Percentiles rank a stretch among this genome's conserved stretches.
These are phyloP conservation scores for Sipha flava DNA, from an alignment of 1,140 invertebrate species.

Conservation along the genomic window DNA sequence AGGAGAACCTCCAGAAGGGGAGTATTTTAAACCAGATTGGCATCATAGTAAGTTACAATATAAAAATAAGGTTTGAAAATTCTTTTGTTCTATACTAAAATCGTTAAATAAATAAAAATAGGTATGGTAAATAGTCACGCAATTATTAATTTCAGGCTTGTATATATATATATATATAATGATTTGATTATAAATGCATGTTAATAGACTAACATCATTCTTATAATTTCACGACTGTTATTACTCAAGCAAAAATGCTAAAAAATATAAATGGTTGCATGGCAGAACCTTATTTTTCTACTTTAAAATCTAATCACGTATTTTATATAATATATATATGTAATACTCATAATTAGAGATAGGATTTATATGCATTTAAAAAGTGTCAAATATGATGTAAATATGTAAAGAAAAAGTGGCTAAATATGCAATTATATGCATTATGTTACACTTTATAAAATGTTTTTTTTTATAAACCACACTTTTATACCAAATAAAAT, in stretches of 20 bases:
- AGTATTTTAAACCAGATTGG: constrained; percentile 11
- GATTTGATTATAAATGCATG: neutral
- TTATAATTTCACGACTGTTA: neutral
- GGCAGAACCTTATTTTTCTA: neutral
- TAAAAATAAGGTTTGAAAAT: neutral
- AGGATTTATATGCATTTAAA: too few species aligned
- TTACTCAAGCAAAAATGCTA: neutral
- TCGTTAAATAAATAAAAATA: neutral
- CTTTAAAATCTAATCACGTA: too few species aligned
- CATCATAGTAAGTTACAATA: neutral
- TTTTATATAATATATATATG: too few species aligned
- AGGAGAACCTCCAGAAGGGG: neutral
- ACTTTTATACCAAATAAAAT: too few species aligned
- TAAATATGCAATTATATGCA: too few species aligned
- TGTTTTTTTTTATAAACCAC: too few species aligned
- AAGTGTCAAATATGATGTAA: too few species aligned
- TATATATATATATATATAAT: neutral
- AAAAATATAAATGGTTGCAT: too few species aligned
- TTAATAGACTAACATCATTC: neutral
- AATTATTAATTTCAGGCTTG: neutral
- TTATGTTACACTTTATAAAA: too few species aligned
- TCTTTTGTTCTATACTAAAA: neutral
- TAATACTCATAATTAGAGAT: too few species aligned
- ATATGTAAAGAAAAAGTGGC: too few species aligned
- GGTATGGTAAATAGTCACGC: neutral